phyloP scores from a whole-genome alignment of 2,113 vertebrate species.

The Neotoma lepida region DNA sequence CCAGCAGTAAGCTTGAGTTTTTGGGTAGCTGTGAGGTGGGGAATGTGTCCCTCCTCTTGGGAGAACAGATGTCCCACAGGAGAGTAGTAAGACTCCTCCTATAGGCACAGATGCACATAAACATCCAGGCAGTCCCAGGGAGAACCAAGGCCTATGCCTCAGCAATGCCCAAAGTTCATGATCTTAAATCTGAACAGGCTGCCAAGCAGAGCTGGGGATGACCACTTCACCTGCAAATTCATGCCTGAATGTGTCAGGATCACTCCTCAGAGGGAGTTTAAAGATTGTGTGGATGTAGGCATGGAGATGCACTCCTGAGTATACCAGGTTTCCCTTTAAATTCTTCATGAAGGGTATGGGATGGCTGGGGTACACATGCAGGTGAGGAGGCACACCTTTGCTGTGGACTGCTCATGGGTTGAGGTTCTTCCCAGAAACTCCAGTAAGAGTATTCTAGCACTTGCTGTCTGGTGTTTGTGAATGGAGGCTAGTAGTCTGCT shows the following conservation, averaged over 20 bases:
- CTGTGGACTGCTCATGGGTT: not conserved
- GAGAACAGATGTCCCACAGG: not conserved
- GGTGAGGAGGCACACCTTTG: fast-evolving
- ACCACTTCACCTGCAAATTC: not conserved
- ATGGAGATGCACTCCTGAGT: not conserved
- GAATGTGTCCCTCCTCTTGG: not conserved
- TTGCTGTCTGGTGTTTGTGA: too few species aligned
- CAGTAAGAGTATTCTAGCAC: not conserved
- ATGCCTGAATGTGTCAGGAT: not conserved
- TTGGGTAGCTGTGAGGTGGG: not conserved
- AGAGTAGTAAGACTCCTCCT: not conserved
- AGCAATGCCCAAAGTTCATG: not conserved
- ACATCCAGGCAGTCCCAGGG: not conserved
- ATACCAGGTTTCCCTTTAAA: not conserved
- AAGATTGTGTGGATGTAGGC: not conserved
- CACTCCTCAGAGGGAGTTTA: not conserved
- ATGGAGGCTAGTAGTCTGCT: not conserved
- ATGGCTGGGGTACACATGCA: fast-evolving
- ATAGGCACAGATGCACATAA: not conserved
- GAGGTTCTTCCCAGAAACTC: fast-evolving
- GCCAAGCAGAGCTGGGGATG: not conserved
- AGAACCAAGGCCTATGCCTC: not conserved
- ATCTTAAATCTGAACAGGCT: not conserved
- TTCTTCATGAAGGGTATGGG: too few species aligned
- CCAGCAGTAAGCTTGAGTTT: not conserved